A percentile compares a stretch with the other conserved stretches of the same genome.
Evolutionary conservation across 2,888 invertebrate species (phyloP).

Genomic region (Lycophotia porphyrea): DNA sequence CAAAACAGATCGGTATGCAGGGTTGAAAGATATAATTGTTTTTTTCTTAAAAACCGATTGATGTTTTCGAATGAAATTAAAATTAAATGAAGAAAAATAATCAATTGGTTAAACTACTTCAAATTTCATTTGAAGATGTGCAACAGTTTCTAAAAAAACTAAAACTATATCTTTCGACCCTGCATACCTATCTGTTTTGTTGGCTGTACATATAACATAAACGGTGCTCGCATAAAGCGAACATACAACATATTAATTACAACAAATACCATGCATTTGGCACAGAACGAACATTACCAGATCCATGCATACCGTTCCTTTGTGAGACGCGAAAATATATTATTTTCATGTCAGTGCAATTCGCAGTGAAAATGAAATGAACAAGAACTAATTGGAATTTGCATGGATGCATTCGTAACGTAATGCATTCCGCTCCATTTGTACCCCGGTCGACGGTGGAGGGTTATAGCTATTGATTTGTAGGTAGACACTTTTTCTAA

Average conservation of each 20-base stretch:
- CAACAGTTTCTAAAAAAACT: too few relatives aligned
- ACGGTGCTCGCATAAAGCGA: neutral
- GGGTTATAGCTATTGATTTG: slow-evolving; percentile 44
- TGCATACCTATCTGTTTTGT: too few relatives aligned
- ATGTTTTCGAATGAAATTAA: too few relatives aligned
- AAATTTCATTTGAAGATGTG: too few relatives aligned
- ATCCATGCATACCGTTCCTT: slow-evolving; percentile 31
- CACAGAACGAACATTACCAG: slow-evolving; percentile 43
- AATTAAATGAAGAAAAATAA: too few relatives aligned
- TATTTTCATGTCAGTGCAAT: slow-evolving; percentile 48
- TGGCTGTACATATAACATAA: too few relatives aligned
- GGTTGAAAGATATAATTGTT: too few relatives aligned
- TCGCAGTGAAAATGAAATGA: slow-evolving; percentile 63
- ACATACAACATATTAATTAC: slow-evolving; percentile 40
- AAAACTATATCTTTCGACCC: too few relatives aligned
- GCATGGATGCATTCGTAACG: slow-evolving; percentile 60
- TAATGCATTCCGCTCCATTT: slow-evolving; percentile 65
- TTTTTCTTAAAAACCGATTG: too few relatives aligned
- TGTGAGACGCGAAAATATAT: slow-evolving; percentile 52
- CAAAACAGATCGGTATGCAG: too few relatives aligned
- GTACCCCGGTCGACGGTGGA: slow-evolving; percentile 32
- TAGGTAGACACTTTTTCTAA: slow-evolving; percentile 13
- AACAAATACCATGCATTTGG: slow-evolving; percentile 37
- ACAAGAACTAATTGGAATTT: slow-evolving; percentile 66
- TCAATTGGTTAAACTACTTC: too few relatives aligned